These are phyloP conservation scores for Lerema accius DNA, from an alignment of 1,140 invertebrate species.

Conservation along the genomic window DNA sequence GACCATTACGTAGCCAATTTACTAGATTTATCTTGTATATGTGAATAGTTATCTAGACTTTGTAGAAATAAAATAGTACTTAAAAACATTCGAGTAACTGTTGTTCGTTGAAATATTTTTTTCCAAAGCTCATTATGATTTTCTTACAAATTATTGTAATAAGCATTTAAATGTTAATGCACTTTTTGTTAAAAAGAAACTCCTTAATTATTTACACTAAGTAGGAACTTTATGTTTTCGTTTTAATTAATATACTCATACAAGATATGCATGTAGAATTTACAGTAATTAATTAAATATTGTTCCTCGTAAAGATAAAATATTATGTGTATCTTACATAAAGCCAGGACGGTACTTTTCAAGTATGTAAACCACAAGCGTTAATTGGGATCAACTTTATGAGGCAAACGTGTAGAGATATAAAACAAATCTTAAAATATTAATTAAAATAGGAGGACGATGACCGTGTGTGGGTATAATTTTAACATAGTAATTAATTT, in stretches of 20 bases:
- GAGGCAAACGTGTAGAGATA: slow-evolving; percentile 3
- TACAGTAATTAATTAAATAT: not conserved
- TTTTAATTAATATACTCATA: not conserved
- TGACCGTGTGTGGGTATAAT: slow-evolving; percentile 11
- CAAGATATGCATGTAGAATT: not conserved
- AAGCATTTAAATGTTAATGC: no score
- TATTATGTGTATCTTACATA: not conserved
- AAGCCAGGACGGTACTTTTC: not conserved
- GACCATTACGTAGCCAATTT: no score
- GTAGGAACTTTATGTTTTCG: not conserved
- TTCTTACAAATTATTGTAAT: no score
- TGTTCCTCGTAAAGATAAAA: not conserved
- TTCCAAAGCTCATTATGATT: no score
- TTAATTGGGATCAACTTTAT: slow-evolving; percentile 21
- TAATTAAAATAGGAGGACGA: slow-evolving; percentile 14
- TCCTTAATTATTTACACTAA: no score
- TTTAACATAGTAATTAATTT: slow-evolving; percentile 19
- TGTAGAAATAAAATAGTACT: no score
- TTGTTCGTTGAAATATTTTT: no score
- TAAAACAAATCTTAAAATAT: slow-evolving; percentile 7
- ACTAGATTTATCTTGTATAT: no score
- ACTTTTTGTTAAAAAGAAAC: no score
- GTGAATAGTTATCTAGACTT: no score
- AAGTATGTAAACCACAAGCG: slow-evolving; percentile 19
- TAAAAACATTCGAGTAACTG: no score